Evolutionary conservation across 1,140 invertebrate species (phyloP).

Genomic region (Drosophila littoralis): DNA sequence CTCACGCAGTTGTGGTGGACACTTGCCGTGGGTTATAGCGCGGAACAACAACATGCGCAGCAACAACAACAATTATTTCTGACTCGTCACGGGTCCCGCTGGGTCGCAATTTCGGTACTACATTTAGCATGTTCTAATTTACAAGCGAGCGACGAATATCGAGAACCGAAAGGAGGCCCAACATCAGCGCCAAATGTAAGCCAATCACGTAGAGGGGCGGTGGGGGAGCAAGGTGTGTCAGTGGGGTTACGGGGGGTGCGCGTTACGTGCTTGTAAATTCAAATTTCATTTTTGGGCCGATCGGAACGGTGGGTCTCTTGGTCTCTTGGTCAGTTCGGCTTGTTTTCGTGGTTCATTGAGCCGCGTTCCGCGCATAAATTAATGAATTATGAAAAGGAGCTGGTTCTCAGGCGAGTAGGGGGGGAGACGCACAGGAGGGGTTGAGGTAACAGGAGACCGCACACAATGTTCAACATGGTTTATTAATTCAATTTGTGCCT

Average conservation of each 20-base stretch:
- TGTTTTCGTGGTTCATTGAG: slow-evolving; percentile 76
- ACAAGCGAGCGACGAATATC: slow-evolving; percentile 61
- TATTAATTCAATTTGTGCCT: slow-evolving; percentile 84
- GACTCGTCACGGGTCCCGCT: slow-evolving; percentile 38
- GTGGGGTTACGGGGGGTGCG: slow-evolving; percentile 23
- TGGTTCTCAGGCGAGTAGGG: slow-evolving; percentile 20
- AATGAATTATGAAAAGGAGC: slow-evolving; percentile 80
- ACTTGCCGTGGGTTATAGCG: slow-evolving; percentile 50
- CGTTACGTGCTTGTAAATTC: slow-evolving; percentile 82
- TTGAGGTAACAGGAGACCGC: slow-evolving; percentile 64
- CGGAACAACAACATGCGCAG: slow-evolving; percentile 30
- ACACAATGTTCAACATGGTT: slow-evolving; percentile 83
- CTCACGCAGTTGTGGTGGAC: slow-evolving; percentile 33
- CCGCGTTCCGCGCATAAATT: slow-evolving; percentile 80
- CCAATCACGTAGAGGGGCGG: slow-evolving; percentile 59
- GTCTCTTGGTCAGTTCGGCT: slow-evolving; percentile 34
- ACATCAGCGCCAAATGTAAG: slow-evolving; percentile 51
- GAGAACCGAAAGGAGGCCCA: slow-evolving; percentile 61
- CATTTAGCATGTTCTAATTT: slow-evolving; percentile 74
- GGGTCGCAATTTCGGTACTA: slow-evolving; percentile 27
- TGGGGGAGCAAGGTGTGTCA: slow-evolving; percentile 6
- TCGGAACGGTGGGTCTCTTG: slow-evolving; percentile 11
- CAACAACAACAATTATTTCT: slow-evolving; percentile 43
- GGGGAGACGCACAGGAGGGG: neutral
- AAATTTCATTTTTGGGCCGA: slow-evolving; percentile 59